Evolutionary conservation across 2,888 invertebrate genomes (phyloP), one percentile per base, ranked within the genome.

Genomic region (Pheosia tremula): DNA sequence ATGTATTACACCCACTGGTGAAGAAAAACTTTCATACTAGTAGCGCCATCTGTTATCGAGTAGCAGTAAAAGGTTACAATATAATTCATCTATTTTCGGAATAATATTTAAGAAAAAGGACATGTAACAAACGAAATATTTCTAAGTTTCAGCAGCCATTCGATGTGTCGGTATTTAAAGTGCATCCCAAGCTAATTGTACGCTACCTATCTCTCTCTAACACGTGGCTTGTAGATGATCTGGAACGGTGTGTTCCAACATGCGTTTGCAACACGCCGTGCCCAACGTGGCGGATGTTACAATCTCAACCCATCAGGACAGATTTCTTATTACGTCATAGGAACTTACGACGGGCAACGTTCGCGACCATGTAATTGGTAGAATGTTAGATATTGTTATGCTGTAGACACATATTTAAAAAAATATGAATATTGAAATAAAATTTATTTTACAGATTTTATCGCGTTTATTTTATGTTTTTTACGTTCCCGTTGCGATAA

Each of bases 31-130:
- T 52, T 9, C 4, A 8, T 5, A 62, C 41, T 7, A 6, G n/a
- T 74, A 78, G 67, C 86, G 90, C 87, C 89, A 88, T 85, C 90
- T 90, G 62, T 76, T 74, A 61, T 72, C 66, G 83, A 89, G 81
- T 89, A 87, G 90, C 74, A 4, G 49, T 62, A 72, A 37, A 53
- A 37, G 8, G 24, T 50, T 50, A 50, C 7, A 50, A 13, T 2
- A n/a, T 13, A 24, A 24, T 24, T 24, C 2, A 24, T 2, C 24
- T 2, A 24, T 24, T 24, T 24, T 24, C 24, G 24, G 2, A 24
- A 24, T 24, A 24, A 24, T 24, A 24, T 24, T 24, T 24, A 24
- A 24, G 24, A 24, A 24, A 24, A 0, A 24, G 24, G 24, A 24
- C 24, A 24, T 24, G 2, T 24, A 24, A 24, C 24, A 24, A 24